Percentiles rank a stretch among this genome's conserved stretches.
Conservation (phyloP, 2,113 vertebrate species). For the Cyprinodon variegatus region DNA sequence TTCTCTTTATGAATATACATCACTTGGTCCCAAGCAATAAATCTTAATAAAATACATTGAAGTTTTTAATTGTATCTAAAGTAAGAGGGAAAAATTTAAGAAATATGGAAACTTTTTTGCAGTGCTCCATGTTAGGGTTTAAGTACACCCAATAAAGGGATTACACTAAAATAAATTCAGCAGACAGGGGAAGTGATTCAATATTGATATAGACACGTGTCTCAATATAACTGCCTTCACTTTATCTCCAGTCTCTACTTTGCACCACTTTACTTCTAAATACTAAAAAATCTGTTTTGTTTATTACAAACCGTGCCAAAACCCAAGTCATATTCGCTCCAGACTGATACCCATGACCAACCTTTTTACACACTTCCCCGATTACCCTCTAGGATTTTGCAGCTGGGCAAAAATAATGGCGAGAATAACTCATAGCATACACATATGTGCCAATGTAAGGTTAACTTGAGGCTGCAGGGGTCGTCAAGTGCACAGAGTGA, state of each 20-base stretch:
- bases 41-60: neutral
- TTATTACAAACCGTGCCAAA: constrained; percentile 36
- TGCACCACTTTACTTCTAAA: constrained; percentile 24
- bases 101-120: neutral
- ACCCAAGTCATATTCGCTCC: constrained; percentile 61
- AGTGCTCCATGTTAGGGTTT: neutral
- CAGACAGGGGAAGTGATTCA: constrained; percentile 44
- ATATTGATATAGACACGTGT: neutral
- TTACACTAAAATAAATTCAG: neutral
- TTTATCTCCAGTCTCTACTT: constrained; percentile 13
- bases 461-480: constrained; percentile 51
- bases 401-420: constrained; percentile 22
- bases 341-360: constrained; percentile 74
- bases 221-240: constrained; percentile 39
- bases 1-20: neutral
- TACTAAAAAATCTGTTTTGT: constrained; percentile 61
- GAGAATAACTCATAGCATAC: constrained; percentile 21
- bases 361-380: constrained; percentile 73
- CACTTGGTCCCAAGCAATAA: neutral
- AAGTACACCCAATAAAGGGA: too few species aligned
- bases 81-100: neutral
- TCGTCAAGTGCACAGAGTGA: constrained; percentile 59
- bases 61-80: neutral
- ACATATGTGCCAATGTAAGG: constrained; percentile 28
- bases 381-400: constrained; percentile 58